Base-by-base conservation (phyloP, 2,113 vertebrate genomes). In the Otus sunia region DNA sequence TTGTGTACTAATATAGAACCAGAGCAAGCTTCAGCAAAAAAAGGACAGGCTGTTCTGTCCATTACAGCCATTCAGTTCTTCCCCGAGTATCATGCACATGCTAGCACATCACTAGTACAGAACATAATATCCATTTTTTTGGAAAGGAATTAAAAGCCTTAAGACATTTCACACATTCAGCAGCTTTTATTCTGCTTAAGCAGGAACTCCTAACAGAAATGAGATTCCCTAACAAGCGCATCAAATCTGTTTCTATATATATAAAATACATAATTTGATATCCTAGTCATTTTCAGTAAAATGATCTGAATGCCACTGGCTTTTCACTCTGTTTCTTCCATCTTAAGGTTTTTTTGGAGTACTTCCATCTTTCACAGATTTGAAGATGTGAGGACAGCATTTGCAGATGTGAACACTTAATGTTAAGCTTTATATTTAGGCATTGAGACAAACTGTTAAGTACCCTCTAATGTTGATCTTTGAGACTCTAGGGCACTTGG, bases 41-140 rank as follows among this genome's bases (percentile, higher is more conserved):
- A 5, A 62, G 96, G 68, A 96, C 88, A 92, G 82, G 52, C 72
- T 93, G 86, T 94, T 92, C 91, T 78, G 86, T 90, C 92, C 88
- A n/a, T 67, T 34, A 25, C 79, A 80, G 8, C 86, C 78, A 14
- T 11, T 12, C 80, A 8, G 83, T 52, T 84, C 91, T 89, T 90
- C 86, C 88, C 74, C 1, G 0, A 74, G 82, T 4, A 64, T 39
- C 86, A 1, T 10, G 62, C 91, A 89, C 83, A 64, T 56, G 92
- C 55, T 80, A 30, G 27, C 79, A 77, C 88, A 68, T 67, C 64
- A 5, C 56, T 55, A 50, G 86, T 26, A 76, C 86, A 85, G 80
- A 94, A 87, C 88, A 68, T n/a, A 36, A 67, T 45, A 84, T 32
- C 76, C 2, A 7, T 1, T 21, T 25, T 64, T 56, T 36, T 53